A percentile compares a stretch with the other conserved stretches of the same genome.
Conservation (phyloP, 2,797 vertebrate species). For the Acrossocheilus wenchowensis region DNA sequence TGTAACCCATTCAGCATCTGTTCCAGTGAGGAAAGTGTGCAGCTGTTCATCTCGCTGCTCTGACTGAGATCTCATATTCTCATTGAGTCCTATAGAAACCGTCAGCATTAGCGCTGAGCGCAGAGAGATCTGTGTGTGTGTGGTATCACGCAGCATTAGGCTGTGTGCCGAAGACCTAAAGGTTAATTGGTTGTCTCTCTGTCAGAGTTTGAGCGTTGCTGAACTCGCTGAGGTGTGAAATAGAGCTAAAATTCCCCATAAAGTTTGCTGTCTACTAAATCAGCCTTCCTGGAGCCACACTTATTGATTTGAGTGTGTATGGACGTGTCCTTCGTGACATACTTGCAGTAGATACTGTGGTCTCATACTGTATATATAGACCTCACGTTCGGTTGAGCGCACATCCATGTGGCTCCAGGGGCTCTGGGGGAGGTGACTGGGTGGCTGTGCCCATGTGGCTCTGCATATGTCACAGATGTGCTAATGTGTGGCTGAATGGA, state of each 20-base stretch:
- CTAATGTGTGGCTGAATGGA: slow-evolving; percentile 61
- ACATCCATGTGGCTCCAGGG: slow-evolving; percentile 24
- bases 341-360: slow-evolving; percentile 15
- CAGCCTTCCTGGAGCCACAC: slow-evolving; percentile 1
- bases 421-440: slow-evolving; percentile 31
- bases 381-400: not conserved
- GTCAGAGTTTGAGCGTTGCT: slow-evolving; percentile 51
- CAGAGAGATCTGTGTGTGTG: not conserved
- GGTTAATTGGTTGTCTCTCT: slow-evolving; percentile 71
- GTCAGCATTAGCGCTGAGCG: slow-evolving; percentile 4
- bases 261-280: slow-evolving; percentile 45
- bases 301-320: not conserved
- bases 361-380: slow-evolving; percentile 9
- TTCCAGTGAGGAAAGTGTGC: not conserved
- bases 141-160: slow-evolving; percentile 6
- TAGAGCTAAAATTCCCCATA: slow-evolving; percentile 59
- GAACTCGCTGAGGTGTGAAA: slow-evolving; percentile 67
- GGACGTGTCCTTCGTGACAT: slow-evolving; percentile 2
- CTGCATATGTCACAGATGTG: slow-evolving; percentile 65
- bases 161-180: slow-evolving; percentile 62
- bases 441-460: slow-evolving; percentile 29
- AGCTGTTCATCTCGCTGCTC: not conserved
- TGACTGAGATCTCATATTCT: slow-evolving; percentile 12
- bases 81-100: not conserved
- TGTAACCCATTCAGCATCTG: not conserved